phyloP scores from a whole-genome alignment of 1,140 invertebrate genomes.

The Agrypnia vestita region DNA sequence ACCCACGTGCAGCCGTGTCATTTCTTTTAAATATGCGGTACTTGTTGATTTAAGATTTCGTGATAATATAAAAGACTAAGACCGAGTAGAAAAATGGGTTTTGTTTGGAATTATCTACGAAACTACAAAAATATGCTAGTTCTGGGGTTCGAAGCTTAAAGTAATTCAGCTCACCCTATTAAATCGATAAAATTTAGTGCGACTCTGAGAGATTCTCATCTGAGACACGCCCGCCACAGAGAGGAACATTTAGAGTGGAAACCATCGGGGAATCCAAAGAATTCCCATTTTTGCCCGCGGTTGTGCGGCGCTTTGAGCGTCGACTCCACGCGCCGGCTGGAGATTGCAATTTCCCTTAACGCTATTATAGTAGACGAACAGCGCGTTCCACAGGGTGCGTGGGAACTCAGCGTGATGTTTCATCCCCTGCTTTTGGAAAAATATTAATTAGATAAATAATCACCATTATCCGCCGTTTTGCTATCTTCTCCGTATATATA shows the following conservation, averaged over 20 bases:
- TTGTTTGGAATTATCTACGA: no score
- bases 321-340: background rate
- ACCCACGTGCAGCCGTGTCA: no score
- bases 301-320: slow-evolving; percentile 10
- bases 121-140: no score
- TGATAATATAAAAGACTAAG: no score
- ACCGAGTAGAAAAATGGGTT: no score
- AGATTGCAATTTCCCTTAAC: slow-evolving; percentile 10
- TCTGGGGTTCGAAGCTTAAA: no score
- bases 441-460: no score
- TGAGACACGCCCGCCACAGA: background rate
- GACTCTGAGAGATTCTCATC: background rate
- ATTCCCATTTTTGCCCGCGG: slow-evolving; percentile 18
- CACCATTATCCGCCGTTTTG: no score
- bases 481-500: no score
- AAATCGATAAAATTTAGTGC: background rate
- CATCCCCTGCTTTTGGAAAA: no score
- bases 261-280: background rate
- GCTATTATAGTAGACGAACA: background rate
- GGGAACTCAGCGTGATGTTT: background rate
- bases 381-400: background rate
- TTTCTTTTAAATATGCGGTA: no score
- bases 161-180: background rate
- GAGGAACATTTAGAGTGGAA: slow-evolving; percentile 14
- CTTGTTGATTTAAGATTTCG: no score